phyloP scores from a whole-genome alignment of 2,888 invertebrate genomes.

The Drosophila subquinaria region DNA sequence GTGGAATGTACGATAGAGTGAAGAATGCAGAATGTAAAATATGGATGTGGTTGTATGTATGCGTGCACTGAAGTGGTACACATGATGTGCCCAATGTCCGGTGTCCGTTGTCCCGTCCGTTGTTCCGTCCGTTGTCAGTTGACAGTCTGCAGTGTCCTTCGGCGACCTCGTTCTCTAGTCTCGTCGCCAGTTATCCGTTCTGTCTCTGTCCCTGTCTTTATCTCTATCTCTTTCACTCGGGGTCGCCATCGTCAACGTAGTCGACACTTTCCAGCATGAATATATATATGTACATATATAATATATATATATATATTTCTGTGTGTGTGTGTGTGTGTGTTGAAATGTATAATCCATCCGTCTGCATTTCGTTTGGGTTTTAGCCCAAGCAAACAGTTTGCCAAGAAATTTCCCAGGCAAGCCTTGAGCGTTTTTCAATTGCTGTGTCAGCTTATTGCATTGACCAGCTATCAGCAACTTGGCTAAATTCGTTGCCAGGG shows the following conservation, averaged over 20 bases:
- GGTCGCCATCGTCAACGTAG: constrained; percentile 30
- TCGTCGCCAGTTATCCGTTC: constrained; percentile 9
- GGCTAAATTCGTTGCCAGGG: constrained; percentile 35
- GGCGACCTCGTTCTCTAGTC: constrained; percentile 59
- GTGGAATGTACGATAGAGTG: constrained; percentile 16
- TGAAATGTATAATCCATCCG: constrained; percentile 35
- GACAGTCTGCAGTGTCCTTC: constrained; percentile 68
- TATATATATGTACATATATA: background rate
- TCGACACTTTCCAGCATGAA: constrained; percentile 41
- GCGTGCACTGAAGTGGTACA: constrained; percentile 75
- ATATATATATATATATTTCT: background rate
- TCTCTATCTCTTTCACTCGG: constrained; percentile 13
- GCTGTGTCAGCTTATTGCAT: constrained; percentile 65
- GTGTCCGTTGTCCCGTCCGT: constrained; percentile 34
- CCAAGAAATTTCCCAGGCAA: constrained; percentile 50
- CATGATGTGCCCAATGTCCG: constrained; percentile 51
- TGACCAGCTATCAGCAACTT: constrained; percentile 48
- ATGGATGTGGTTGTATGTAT: constrained; percentile 53
- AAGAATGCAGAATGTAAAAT: constrained; percentile 39
- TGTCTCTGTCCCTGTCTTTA: background rate
- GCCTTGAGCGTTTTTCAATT: constrained; percentile 69
- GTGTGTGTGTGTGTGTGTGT: background rate
- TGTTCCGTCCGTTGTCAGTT: constrained; percentile 42
- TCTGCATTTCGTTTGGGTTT: constrained; percentile 54
- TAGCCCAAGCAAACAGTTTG: constrained; percentile 35